These are phyloP conservation scores for Magallana ariakensis DNA, from an alignment of 1,140 invertebrate genomes.

Conservation along the genomic window DNA sequence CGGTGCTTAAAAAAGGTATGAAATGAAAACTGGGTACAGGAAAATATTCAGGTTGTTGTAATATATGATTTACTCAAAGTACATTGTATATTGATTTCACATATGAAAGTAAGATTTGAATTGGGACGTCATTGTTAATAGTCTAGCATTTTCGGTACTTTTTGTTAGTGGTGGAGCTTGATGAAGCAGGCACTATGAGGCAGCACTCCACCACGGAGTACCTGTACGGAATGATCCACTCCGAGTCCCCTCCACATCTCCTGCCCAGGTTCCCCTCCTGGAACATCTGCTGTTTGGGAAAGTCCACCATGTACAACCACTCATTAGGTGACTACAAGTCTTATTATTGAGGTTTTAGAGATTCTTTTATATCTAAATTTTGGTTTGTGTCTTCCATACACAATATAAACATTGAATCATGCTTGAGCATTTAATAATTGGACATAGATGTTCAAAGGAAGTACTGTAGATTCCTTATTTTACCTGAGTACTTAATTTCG, in stretches of 20 bases:
- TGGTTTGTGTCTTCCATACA: not conserved
- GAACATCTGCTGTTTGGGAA: constrained; percentile 93
- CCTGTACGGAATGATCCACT: constrained; percentile 93
- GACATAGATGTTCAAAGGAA: not conserved
- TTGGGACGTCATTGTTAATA: too few species aligned
- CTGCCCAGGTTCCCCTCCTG: constrained; percentile 95
- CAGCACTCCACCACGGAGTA: constrained; percentile 90
- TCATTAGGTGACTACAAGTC: constrained; percentile 85
- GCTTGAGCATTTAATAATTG: not conserved
- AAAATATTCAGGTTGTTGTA: too few species aligned
- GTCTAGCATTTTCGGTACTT: not conserved
- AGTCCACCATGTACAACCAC: constrained; percentile 90
- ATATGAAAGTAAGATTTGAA: too few species aligned
- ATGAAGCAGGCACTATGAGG: constrained; percentile 54
- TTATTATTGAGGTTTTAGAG: not conserved
- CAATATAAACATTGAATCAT: not conserved
- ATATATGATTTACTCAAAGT: too few species aligned
- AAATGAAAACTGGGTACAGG: too few species aligned
- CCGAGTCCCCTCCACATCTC: constrained; percentile 87
- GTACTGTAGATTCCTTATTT: too few species aligned
- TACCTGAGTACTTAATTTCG: too few species aligned
- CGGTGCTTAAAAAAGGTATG: not conserved
- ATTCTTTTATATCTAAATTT: not conserved
- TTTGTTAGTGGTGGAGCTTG: constrained; percentile 11
- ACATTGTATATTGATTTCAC: too few species aligned